Base-by-base conservation (phyloP, 1,140 invertebrate genomes). In the Magallana ariakensis region DNA sequence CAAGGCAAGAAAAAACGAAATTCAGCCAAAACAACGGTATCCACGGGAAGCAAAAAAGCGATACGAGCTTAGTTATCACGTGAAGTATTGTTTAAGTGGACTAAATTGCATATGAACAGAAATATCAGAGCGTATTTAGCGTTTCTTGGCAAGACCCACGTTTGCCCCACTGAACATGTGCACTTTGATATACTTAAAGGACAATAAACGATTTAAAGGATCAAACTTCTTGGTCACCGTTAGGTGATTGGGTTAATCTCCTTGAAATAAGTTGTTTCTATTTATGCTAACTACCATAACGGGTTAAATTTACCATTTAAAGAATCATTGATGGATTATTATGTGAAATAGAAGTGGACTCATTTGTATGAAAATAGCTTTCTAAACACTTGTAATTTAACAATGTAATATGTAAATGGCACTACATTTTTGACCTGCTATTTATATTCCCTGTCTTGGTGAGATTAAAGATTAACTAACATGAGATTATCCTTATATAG, bases 1-100 rank as follows among this genome's bases (percentile, higher is more conserved):
- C 58, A 84, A 60, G 84, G 70, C 15, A 88, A 84, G 54, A 75
- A 75, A 19, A 75, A 75, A 22, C 22, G 66, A 75, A 13, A 26
- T 75, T 75, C 66, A 13, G 66, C 66, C 22, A 75, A 75, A 75
- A 26, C 66, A 46, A 26, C 11, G 22, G 33, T 75, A 1, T 75
- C 19, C 26, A 75, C 66, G 9, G 66, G 66, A 33, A 75, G 66
- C 66, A 75, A 75, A 26, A 75, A 75, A 10, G 66, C 66, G 22
- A 46, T 75, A 33, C 22, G 66, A 22, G 22, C 22, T 75, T 75
- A 75, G 33, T 75, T 26, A 75, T 46, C 33, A 46, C 5, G 33
- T 46, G 33, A 46, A 46, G 33, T 46, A 46, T 5, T 46, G 33
- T 46, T 46, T 46, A 46, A 46, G 33, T 46, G 33, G 33, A 46